phyloP scores from a whole-genome alignment of 2,888 invertebrate genomes.

The Podabrus alpinus region DNA sequence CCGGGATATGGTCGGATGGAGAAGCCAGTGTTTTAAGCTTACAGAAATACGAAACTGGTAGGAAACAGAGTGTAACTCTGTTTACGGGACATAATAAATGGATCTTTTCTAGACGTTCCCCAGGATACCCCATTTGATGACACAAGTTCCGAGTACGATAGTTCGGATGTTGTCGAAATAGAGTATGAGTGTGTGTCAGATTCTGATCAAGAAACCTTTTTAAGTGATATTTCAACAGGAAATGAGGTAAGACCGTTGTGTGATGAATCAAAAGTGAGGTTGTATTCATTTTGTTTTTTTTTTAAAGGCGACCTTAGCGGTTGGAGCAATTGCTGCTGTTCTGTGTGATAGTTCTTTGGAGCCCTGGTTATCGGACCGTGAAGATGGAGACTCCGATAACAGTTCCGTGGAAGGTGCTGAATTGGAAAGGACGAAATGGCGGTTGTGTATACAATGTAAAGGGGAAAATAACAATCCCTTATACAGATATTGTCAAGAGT shows the following conservation, averaged over 20 bases:
- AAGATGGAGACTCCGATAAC: slow-evolving; percentile 49
- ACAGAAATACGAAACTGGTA: slow-evolving; percentile 71
- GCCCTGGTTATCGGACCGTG: slow-evolving; percentile 50
- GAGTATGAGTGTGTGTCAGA: slow-evolving; percentile 58
- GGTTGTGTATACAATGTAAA: slow-evolving; percentile 68
- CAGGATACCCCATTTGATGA: slow-evolving; percentile 53
- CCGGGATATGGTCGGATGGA: slow-evolving; percentile 47
- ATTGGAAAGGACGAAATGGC: slow-evolving; percentile 63
- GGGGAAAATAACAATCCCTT: slow-evolving; percentile 64
- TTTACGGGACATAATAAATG: slow-evolving; percentile 32
- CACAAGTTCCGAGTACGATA: slow-evolving; percentile 36
- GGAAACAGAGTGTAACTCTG: slow-evolving; percentile 31
- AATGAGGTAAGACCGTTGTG: slow-evolving; percentile 55
- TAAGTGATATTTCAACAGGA: slow-evolving; percentile 58
- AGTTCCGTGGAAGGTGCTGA: slow-evolving; percentile 52
- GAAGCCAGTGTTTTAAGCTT: slow-evolving; percentile 66
- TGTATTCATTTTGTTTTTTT: slow-evolving; percentile 6
- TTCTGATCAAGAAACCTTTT: slow-evolving; percentile 53
- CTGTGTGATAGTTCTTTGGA: slow-evolving; percentile 49
- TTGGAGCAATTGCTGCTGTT: slow-evolving; percentile 47
- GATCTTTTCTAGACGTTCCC: slow-evolving; percentile 51
- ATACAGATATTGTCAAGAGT: slow-evolving; percentile 71
- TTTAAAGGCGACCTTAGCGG: slow-evolving; percentile 38
- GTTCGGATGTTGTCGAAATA: slow-evolving; percentile 33
- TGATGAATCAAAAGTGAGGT: slow-evolving; percentile 31